Base-by-base conservation (phyloP, 2,113 vertebrate species). In the Leuciscus idus region DNA sequence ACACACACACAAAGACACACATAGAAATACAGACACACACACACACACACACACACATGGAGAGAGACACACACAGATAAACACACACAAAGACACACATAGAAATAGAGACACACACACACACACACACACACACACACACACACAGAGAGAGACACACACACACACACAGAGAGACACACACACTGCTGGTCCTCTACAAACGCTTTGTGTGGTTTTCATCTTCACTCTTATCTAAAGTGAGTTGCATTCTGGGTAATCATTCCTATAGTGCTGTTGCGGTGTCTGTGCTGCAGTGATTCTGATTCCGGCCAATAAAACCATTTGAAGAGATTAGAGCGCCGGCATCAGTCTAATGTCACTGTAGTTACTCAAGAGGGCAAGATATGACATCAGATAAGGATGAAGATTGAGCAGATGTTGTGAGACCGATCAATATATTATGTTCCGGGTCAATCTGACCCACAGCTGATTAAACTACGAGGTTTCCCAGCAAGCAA, bases 181-280 rank as follows among this genome's bases (percentile, higher is more conserved):
- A 70, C 66, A 33, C 36, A 72, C 36, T 23, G 70, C 70, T 43
- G 4, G 39, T 43, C 2, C 72, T 75, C 73, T 7, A 17, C 64
- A 43, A 26, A 46, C 23, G 4, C 21, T 39, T 78, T 11, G 8
- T 59, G 52, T 78, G 52, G 57, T 17, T 46, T 80, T 46, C 78
- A 62, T 43, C 57, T 26, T n/a, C 78, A 80, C 57, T 62, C 28
- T 15, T n/a, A 46, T 59, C 76, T 59, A 59, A 79, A 57, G 30
- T 19, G 43, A 76, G 73, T 19, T 77, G 52, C 43, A 26, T 19
- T 28, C 73, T 79, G 52, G 19, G 76, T 79, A 79, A 79, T 57
- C 52, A 12, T 21, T 17, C 1, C 46, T 50, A 11, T 46, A 46
- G 43, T 50, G 46, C 73, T 26, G 23, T n/a, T 26, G 26, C 8